Base-by-base conservation (phyloP, 2,888 invertebrate genomes). In the Eledona agricola region DNA sequence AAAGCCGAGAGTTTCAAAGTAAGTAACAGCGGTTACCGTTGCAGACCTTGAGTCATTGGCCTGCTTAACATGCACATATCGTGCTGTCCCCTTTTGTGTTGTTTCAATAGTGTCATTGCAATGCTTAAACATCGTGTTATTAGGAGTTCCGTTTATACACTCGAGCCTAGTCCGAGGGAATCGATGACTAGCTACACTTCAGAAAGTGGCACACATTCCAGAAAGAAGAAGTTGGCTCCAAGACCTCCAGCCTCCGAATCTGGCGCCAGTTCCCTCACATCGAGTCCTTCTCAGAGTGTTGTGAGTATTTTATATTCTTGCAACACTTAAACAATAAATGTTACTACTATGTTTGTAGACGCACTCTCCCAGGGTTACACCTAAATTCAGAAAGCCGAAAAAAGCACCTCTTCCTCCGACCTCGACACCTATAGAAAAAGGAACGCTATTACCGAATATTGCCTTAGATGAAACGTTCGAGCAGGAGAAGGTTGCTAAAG, bases 141-240 rank as follows among this genome's bases (percentile, higher is more conserved):
- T 54, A 73, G 73, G 59, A 62, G 60, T 32, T 54, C 50, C n/a
- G 32, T 7, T n/a, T 34, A 13, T 5, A 12, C 43, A 3, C 69
- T 74, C 6, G 78, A 78, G 51, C 67, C 72, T 2, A 72, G 66
- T 50, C 67, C 73, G 11, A 60, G 67, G n/a, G 71, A 67, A 38
- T 70, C 71, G 40, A 56, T 73, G 4, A 61, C 34, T 23, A 65
- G 57, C 51, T 65, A 60, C 55, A 66, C 70, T 55, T 69, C 66
- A 32, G 74, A 75, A 2, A 62, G 60, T 17, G 19, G 43, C 4
- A 58, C 31, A 52, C 35, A n/a, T n/a, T 78, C 80, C 2, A 79
- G 83, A 23, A 85, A 83, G 70, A 88, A 88, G 72, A 82, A 83
- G 47, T 83, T 80, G 11, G 88, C 89, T n/a, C 88, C 88, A 2